Evolutionary conservation across 1,140 invertebrate species (phyloP), one percentile per base, ranked within the genome.

Genomic region (Caenorhabditis inopinata): DNA sequence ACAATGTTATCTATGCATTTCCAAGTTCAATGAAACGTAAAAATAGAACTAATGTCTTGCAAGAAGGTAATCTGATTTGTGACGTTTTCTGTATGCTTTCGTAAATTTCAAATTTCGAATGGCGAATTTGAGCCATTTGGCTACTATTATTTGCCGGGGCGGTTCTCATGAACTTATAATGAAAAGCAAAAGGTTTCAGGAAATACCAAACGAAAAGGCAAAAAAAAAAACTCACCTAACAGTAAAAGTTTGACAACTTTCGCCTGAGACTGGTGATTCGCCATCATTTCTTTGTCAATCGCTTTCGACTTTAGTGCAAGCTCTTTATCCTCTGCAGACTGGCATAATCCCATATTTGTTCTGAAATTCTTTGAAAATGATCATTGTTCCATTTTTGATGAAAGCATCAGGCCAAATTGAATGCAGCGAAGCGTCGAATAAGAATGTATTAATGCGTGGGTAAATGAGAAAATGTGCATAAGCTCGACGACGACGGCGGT

Each of bases 241-340:
- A 87, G 79, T 21, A 87, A 76, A 32, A 87, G 77, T 76, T 87
- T 87, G 80, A 87, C 86, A 42, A 85, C 81, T 75, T 86, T 87
- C 27, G 88, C 77, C 32, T 87, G 84, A 9, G 74, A 74, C 62
- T 75, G 29, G 32, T 82, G 81, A 23, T 46, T 76, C 45, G 62
- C 35, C 82, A 81, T 83, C 79, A 83, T 83, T 29, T 82, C 75
- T 62, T 83, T 83, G 75, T 83, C 82, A 62, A 83, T 83, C 6
- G 74, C 79, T 53, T 74, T 83, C 14, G 82, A 84, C 46, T 82
- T 82, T 4, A 73, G 27, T 1, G 74, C 23, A 18, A 77, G 29
- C 38, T 83, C 76, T 58, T 83, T 83, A 21, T 83, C 82, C 47
- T 83, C 82, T 38, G 51, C 48, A 47, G 74, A 78, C 42, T 83